Evolutionary conservation across 2,113 vertebrate species (phyloP), one percentile per base, ranked within the genome.

Genomic region (Catagonus wagneri): DNA sequence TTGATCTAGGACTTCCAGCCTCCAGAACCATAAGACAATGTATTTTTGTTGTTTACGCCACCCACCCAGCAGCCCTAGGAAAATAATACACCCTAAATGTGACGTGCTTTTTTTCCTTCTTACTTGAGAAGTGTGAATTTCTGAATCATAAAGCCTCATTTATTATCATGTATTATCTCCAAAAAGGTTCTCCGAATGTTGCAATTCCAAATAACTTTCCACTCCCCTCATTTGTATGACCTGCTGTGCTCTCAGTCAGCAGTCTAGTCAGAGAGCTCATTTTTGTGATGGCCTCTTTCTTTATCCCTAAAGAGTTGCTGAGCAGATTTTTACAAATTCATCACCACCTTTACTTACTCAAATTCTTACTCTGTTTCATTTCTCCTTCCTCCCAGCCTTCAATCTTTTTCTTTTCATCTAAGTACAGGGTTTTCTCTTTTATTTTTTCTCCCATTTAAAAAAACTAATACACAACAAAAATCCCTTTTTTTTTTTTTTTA

Each of bases 401-500:
- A 16, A 1, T 83, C 29, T 85, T 32, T 58, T 1, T 58, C 12
- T 63, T 78, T 78, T 63, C 15, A 83, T 78, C 27, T 79, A 80
- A 74, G 58, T 74, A 80, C 19, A 60, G 5, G 13, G 12, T 27
- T 36, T 34, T 79, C 27, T 71, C 14, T 86, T 84, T 84, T 29
- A 27, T 63, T 20, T 72, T 83, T 32, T 65, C 1, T 78, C n/a
- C 86, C 71, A 39, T 76, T 76, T 50, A 54, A 20, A 69, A 89
- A 66, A 90, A 86, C 74, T 68, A 36, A 68, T 52, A 7, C 17
- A 66, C 65, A 69, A 23, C 16, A 3, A 32, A 81, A 65, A 56
- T n/a, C 1, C 22, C 79, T 96, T 58, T 66, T 23, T 78, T 93
- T 80, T 16, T 84, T 96, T 58, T 66, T 23, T 78, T 93, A 72